phyloP scores from a whole-genome alignment of 2,888 invertebrate genomes.

The Byasa hedistus region DNA sequence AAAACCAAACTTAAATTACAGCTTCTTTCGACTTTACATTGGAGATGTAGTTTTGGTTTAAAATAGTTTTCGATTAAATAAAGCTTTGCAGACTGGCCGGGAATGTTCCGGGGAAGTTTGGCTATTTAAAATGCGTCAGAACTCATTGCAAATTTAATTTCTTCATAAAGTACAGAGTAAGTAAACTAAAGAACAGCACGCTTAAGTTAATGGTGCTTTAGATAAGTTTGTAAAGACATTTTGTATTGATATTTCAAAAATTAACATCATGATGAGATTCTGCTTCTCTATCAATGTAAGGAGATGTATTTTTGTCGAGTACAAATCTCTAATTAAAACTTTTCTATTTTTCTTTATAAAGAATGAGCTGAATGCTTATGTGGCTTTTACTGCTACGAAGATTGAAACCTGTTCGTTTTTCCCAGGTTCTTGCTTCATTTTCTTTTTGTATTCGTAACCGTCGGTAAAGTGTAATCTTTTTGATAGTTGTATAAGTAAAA shows the following conservation, averaged over 20 bases:
- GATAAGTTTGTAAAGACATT: background rate
- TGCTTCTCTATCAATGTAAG: background rate
- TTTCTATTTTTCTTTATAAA: no score
- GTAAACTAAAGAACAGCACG: constrained; percentile 19
- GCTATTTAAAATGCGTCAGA: constrained; percentile 28
- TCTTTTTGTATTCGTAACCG: no score
- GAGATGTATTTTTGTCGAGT: no score
- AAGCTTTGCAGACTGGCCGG: constrained; percentile 24
- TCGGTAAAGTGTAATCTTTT: no score
- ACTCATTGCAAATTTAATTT: constrained; percentile 29
- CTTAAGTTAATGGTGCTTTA: constrained; percentile 19
- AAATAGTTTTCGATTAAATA: constrained; percentile 29
- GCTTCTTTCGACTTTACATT: constrained; percentile 24
- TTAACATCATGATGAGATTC: background rate
- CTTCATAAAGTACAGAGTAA: constrained; percentile 26
- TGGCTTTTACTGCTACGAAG: no score
- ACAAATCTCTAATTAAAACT: no score
- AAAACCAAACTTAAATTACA: constrained; percentile 17
- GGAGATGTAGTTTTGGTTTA: constrained; percentile 27
- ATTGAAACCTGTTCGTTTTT: no score
- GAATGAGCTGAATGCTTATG: no score
- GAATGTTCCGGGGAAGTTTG: constrained; percentile 26
- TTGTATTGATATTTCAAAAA: background rate
- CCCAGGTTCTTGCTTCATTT: no score
- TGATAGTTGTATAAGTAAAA: no score